Evolutionary conservation across 2,888 invertebrate genomes (phyloP).

Genomic region (Cryptus viduatorius): DNA sequence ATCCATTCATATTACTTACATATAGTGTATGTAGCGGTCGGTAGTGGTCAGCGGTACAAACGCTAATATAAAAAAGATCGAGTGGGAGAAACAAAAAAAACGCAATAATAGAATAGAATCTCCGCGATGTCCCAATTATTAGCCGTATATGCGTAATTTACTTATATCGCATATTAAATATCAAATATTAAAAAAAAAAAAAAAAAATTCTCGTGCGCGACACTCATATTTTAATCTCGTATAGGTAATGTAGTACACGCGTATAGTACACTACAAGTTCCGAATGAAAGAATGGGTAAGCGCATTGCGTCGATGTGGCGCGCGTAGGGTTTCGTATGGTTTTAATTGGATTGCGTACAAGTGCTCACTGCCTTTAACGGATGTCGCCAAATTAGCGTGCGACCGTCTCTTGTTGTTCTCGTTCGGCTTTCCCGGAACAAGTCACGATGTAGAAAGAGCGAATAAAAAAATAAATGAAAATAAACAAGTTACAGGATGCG

Average conservation of each 20-base stretch:
- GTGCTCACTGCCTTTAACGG: slow-evolving; percentile 81
- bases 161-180: no score
- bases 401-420: slow-evolving; percentile 76
- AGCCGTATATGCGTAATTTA: no score
- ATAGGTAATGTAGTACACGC: not conserved
- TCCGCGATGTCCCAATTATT: no score
- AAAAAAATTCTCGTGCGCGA: no score
- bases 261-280: not conserved
- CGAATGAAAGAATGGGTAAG: slow-evolving; percentile 55
- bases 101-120: not conserved
- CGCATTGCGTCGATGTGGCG: slow-evolving; percentile 65
- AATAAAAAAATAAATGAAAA: slow-evolving; percentile 41
- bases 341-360: slow-evolving; percentile 84
- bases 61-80: not conserved
- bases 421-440: slow-evolving; percentile 65
- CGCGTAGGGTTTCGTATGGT: slow-evolving; percentile 79
- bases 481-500: not conserved
- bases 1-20: slow-evolving; percentile 40
- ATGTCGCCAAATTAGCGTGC: slow-evolving; percentile 84
- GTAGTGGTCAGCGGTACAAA: not conserved
- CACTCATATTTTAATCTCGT: not conserved
- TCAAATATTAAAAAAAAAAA: no score
- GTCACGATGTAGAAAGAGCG: slow-evolving; percentile 58
- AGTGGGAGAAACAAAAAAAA: slow-evolving; percentile 5
- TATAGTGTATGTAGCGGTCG: slow-evolving; percentile 27